A percentile compares a stretch with the other conserved stretches of the same genome.
Evolutionary conservation across 2,113 vertebrate genomes (phyloP).

Genomic region (Holacanthus passer): DNA sequence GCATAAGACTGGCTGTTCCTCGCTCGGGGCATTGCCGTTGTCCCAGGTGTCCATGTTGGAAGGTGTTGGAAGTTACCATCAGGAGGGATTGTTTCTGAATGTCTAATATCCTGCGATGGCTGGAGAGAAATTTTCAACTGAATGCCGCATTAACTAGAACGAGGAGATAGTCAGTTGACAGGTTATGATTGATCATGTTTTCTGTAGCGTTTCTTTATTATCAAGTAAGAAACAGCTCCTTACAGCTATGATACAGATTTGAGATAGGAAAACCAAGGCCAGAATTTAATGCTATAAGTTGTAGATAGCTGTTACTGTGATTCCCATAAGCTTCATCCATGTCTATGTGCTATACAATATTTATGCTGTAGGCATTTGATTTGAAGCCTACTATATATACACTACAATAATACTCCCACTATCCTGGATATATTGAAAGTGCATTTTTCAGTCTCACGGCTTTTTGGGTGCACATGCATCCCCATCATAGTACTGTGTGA

Average conservation of each 20-base stretch:
- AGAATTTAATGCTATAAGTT: not conserved
- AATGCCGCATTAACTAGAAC: constrained; percentile 1
- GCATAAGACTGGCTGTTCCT: constrained; percentile 56
- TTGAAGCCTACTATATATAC: constrained; percentile 10
- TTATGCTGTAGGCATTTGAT: constrained; percentile 24
- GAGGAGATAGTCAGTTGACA: not conserved
- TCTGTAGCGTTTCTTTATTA: not conserved
- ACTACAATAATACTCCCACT: constrained; percentile 32
- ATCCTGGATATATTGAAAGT: constrained; percentile 26
- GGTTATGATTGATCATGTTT: not conserved
- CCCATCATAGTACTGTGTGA: constrained; percentile 22
- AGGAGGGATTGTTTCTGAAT: constrained; percentile 16
- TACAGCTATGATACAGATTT: not conserved
- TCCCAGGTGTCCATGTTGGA: constrained; percentile 52
- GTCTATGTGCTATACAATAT: not conserved
- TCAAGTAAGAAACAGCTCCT: not conserved
- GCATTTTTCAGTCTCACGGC: constrained; percentile 31
- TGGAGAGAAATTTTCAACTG: constrained; percentile 12
- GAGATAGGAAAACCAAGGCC: not conserved
- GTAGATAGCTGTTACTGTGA: not conserved
- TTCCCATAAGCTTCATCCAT: constrained; percentile 8
- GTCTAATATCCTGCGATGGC: not conserved
- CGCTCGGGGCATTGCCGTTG: constrained; percentile 52
- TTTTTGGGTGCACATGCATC: constrained; percentile 26
- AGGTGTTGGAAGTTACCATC: constrained; percentile 39